A percentile compares a stretch with the other conserved stretches of the same genome.
These are phyloP conservation scores for Himalopsyche tibetana DNA, from an alignment of 2,888 invertebrate species.

Conservation along the genomic window DNA sequence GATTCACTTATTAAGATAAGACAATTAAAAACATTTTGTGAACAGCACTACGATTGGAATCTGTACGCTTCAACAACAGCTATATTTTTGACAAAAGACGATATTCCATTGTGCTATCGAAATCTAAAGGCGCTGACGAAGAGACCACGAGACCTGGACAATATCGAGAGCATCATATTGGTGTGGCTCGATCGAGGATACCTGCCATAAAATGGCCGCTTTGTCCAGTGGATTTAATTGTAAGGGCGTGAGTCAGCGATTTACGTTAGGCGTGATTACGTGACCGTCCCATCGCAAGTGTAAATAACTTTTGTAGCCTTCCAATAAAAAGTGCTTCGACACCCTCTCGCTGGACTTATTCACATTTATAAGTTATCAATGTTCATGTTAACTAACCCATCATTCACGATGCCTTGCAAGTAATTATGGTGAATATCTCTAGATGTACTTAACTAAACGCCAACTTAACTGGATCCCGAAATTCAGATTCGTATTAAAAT, in stretches of 20 bases:
- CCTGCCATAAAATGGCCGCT: conserved; percentile 30
- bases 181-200: background rate
- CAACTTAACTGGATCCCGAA: too few relatives aligned
- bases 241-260: conserved; percentile 30
- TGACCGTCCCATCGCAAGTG: conserved; percentile 26
- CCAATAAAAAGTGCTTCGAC: conserved; percentile 15
- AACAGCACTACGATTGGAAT: background rate
- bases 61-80: background rate
- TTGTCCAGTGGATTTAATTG: conserved; percentile 26
- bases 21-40: background rate
- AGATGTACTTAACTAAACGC: too few relatives aligned
- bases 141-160: background rate
- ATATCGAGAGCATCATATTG: conserved; percentile 10
- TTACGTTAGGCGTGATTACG: conserved; percentile 30
- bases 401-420: too few relatives aligned
- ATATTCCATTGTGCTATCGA: conserved; percentile 4
- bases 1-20: conserved; percentile 6
- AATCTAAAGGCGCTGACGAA: conserved; percentile 2
- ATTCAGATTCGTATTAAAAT: too few relatives aligned
- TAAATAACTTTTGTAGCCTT: conserved; percentile 24
- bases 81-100: conserved; percentile 18
- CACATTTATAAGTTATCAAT: background rate
- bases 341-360: background rate
- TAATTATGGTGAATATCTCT: too few relatives aligned
- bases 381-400: too few relatives aligned